Conservation (phyloP, 1,140 invertebrate species). For the Eriosoma lanigerum region DNA sequence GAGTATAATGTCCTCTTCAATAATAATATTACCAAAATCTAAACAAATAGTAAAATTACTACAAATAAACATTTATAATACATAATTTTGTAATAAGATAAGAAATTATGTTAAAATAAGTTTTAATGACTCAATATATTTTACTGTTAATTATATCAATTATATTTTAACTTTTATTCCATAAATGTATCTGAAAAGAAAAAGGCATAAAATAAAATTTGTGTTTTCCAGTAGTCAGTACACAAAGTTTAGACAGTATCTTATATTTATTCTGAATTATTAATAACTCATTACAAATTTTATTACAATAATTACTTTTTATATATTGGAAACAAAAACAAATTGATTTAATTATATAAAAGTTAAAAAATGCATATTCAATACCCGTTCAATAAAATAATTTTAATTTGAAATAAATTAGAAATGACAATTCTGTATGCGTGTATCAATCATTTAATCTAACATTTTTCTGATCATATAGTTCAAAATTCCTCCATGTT, state of each 20-base stretch:
- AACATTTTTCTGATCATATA: constrained; percentile 93
- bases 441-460: constrained; percentile 1
- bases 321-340: not conserved
- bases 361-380: not conserved
- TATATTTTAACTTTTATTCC: too few relatives aligned
- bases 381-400: not conserved
- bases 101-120: too few relatives aligned
- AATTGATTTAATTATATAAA: not conserved
- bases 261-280: not conserved
- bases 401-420: not conserved
- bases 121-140: too few relatives aligned
- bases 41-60: too few relatives aligned
- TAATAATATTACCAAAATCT: too few relatives aligned
- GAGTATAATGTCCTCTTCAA: too few relatives aligned
- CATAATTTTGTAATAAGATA: too few relatives aligned
- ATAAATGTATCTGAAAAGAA: too few relatives aligned
- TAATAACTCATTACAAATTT: not conserved
- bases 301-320: not conserved
- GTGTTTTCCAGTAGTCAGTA: not conserved
- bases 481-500: constrained; percentile 93
- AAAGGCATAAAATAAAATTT: too few relatives aligned
- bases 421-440: not conserved
- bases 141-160: too few relatives aligned
- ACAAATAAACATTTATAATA: too few relatives aligned
- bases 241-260: not conserved